These are phyloP conservation scores for Parotocinclus haroldoi DNA, from an alignment of 2,797 vertebrate genomes.

Conservation along the genomic window DNA sequence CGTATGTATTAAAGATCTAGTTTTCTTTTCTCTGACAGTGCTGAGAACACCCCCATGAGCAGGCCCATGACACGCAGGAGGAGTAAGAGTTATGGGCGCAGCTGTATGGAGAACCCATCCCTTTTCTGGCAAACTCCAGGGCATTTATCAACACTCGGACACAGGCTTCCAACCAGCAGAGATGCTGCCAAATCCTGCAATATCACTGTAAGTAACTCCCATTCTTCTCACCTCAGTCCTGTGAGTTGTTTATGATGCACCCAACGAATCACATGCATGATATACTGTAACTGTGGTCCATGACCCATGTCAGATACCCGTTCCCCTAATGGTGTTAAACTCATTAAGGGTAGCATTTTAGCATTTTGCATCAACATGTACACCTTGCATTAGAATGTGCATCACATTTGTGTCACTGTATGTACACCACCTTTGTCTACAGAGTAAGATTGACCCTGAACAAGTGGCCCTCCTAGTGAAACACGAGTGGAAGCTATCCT, in stretches of 20 bases:
- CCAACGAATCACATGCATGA: too few relatives aligned
- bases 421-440: background rate
- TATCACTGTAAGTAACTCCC: conserved; percentile 58
- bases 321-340: too few relatives aligned
- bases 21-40: conserved; percentile 43
- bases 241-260: too few relatives aligned
- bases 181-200: conserved; percentile 51
- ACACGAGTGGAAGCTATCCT: conserved; percentile 85
- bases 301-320: too few relatives aligned
- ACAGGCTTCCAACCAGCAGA: conserved; percentile 60
- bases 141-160: conserved; percentile 46
- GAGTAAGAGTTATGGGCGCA: conserved; percentile 61
- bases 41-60: conserved; percentile 51
- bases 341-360: too few relatives aligned
- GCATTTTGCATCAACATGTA: too few relatives aligned
- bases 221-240: background rate
- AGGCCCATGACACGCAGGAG: conserved; percentile 46
- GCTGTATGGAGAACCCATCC: conserved; percentile 57
- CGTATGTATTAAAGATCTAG: background rate
- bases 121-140: conserved; percentile 58
- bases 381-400: too few relatives aligned
- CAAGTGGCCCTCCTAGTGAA: conserved; percentile 71
- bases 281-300: too few relatives aligned
- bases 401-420: too few relatives aligned
- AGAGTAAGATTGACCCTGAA: conserved; percentile 71